Conservation (phyloP, 2,797 vertebrate genomes). For the Pipistrellus nathusii region DNA sequence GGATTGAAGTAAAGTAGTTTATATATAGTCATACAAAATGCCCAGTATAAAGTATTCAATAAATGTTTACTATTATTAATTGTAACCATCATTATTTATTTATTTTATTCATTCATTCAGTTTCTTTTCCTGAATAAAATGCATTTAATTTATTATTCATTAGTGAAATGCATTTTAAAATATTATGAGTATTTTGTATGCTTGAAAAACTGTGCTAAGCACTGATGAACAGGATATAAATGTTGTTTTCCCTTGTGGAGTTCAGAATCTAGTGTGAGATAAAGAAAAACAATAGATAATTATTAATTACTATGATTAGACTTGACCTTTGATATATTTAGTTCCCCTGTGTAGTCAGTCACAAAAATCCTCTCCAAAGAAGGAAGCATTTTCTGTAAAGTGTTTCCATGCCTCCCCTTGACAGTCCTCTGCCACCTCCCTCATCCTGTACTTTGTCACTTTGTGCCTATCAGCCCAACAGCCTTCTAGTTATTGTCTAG, state of each 20-base stretch:
- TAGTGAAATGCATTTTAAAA: constrained; percentile 37
- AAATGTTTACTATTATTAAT: neutral
- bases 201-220: neutral
- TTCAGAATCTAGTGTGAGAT: neutral
- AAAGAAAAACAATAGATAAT: neutral
- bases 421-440: neutral
- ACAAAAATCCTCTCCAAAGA: constrained; percentile 9
- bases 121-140: constrained; percentile 23
- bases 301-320: constrained; percentile 28
- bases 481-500: neutral
- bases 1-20: neutral
- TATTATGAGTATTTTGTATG: neutral
- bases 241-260: neutral
- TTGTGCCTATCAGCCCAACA: neutral
- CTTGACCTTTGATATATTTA: constrained; percentile 44
- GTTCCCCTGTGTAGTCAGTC: neutral
- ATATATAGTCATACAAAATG: neutral
- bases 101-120: neutral
- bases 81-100: neutral
- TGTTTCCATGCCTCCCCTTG: neutral
- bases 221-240: neutral
- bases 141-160: constrained; percentile 1
- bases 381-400: constrained; percentile 16
- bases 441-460: constrained; percentile 29
- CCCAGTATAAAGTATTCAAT: neutral